Base-by-base conservation (phyloP, 2,113 vertebrate genomes). In the Columba janthina region DNA sequence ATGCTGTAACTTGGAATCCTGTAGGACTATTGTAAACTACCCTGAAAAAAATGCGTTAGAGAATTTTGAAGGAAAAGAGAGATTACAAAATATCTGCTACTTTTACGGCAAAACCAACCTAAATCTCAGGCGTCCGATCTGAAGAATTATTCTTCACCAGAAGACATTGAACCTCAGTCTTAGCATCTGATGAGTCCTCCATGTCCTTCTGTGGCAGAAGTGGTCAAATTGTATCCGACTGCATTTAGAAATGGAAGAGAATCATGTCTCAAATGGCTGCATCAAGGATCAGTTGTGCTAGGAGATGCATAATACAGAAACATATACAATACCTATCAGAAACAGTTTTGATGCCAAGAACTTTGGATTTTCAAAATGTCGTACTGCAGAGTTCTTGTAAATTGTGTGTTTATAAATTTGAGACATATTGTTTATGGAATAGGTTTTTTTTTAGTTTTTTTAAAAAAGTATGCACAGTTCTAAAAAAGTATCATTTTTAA, bases 311-410 rank as follows among this genome's bases (percentile, higher is more conserved):
- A 29, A 34, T 42, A 25, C 6, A 34, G 19, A 67, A 24, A 25
- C 2, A 4, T 42, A 26, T 20, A 46, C 5, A 29, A 12, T 7
- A 53, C 6, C 14, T 80, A 38, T 44, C 0, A 2, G 44, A 70
- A 88, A 69, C 14, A 44, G 17, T 28, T 78, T 82, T 82, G 26
- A 61, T 50, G 44, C 7, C 11, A 65, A 80, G 10, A 70, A 10
- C 28, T 69, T 24, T 7, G 9, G 12, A 15, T 75, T 79, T 82
- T 91, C 40, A 78, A 54, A 86, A 28, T 3, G 72, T 5, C 22
- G 11, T 48, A 32, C 10, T 70, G 16, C 28, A 58, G 20, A 66
- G 20, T 58, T 62, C 15, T 70, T 80, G 29, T 34, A 73, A 88
- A 73, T 11, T 1, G 9, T 15, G 5, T 32, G n/a, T 36, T 54